Conservation (phyloP, 2,797 vertebrate genomes). For the Alcedo atthis region DNA sequence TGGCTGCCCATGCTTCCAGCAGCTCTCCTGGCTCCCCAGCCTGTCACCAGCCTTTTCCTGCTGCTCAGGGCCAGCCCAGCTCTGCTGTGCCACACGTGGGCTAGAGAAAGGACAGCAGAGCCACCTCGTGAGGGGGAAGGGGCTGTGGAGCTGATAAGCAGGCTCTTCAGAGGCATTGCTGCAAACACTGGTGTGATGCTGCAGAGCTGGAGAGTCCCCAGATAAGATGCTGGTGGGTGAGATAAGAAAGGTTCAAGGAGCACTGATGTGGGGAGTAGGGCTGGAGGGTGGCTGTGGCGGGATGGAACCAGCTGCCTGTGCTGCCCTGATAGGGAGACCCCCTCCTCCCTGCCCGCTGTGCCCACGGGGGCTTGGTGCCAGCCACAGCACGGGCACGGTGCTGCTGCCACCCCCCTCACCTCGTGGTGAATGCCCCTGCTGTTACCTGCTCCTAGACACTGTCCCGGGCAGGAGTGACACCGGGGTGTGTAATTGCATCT, state of each 20-base stretch:
- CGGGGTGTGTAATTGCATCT: slow-evolving; percentile 8
- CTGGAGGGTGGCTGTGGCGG: neutral
- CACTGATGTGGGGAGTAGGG: neutral
- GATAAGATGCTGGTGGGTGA: neutral
- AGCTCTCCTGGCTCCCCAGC: rapidly evolving
- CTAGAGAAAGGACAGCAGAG: neutral
- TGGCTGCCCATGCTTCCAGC: neutral
- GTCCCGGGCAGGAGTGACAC: neutral
- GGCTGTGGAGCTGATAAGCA: neutral
- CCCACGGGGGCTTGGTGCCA: too few species aligned
- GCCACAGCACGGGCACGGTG: neutral
- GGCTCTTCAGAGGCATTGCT: neutral
- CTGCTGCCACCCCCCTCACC: neutral
- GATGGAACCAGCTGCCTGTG: neutral
- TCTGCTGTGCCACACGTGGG: rapidly evolving
- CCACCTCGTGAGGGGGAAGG: rapidly evolving
- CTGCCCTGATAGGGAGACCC: neutral
- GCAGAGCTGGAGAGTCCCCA: neutral
- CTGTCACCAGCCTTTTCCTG: rapidly evolving
- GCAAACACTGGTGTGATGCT: neutral
- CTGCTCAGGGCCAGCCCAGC: rapidly evolving
- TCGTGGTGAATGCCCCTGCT: neutral
- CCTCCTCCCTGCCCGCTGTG: neutral
- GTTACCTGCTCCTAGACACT: neutral
- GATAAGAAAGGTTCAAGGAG: slow-evolving; percentile 10